These are phyloP conservation scores for Abrostola tripartita DNA, from an alignment of 2,888 invertebrate species.

Conservation along the genomic window DNA sequence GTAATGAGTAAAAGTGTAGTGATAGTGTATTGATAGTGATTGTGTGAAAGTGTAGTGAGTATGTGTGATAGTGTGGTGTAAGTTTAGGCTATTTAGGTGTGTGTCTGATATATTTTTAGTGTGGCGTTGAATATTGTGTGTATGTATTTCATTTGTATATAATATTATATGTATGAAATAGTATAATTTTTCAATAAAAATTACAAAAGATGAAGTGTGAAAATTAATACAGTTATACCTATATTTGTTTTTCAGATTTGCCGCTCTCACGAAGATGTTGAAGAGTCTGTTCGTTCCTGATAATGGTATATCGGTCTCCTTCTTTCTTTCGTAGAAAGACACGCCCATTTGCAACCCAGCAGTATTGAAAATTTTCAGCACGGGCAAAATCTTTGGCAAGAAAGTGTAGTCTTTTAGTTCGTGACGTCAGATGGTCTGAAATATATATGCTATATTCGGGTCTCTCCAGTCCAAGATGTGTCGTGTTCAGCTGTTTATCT, in stretches of 20 bases:
- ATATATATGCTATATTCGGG: neutral
- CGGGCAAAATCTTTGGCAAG: neutral
- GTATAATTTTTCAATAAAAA: no score
- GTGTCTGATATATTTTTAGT: no score
- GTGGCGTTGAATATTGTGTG: no score
- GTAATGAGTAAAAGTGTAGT: no score
- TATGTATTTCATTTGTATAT: no score
- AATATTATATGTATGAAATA: no score
- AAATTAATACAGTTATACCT: no score
- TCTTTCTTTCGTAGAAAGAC: conserved; percentile 5
- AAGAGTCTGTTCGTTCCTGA: conserved; percentile 6
- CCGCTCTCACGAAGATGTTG: neutral
- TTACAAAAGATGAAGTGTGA: no score
- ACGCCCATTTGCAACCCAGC: conserved; percentile 8
- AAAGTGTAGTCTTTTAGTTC: neutral
- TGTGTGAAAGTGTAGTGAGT: no score
- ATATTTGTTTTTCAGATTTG: neutral
- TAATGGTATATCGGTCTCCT: neutral
- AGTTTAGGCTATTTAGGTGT: no score
- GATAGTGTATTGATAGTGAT: no score
- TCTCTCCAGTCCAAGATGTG: neutral
- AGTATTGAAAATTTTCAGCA: neutral
- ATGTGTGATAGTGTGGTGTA: no score
- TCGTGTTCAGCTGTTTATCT: neutral
- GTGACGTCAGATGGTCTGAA: neutral